Conservation (phyloP, 2,888 invertebrate genomes). For the Hydroisotoma schaefferi region DNA sequence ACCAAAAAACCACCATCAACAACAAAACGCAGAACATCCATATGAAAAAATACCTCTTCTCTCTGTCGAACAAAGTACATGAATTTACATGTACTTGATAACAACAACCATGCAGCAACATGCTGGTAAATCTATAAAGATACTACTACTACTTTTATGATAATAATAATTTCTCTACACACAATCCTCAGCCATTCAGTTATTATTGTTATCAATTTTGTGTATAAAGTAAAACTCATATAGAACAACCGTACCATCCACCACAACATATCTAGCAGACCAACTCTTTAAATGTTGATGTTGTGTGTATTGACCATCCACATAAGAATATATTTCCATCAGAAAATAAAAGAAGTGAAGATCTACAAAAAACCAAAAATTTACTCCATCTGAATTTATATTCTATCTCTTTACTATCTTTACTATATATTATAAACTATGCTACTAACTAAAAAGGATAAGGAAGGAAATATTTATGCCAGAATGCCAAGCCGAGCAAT, state of each 20-base stretch:
- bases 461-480: constrained; percentile 7
- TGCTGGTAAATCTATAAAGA: constrained; percentile 16
- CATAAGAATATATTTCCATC: constrained; percentile 8
- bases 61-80: constrained; percentile 6
- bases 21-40: background rate
- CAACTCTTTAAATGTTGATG: background rate
- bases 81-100: too few relatives aligned
- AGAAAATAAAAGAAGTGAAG: constrained; percentile 15
- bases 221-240: constrained; percentile 4
- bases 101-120: constrained; percentile 5
- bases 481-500: constrained; percentile 12
- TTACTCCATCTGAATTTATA: constrained; percentile 15
- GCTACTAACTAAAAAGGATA: background rate
- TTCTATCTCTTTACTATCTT: background rate
- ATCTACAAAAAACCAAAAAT: constrained; percentile 5
- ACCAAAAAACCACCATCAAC: background rate
- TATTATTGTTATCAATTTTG: constrained; percentile 14
- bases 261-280: background rate
- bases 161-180: constrained; percentile 17
- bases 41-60: background rate
- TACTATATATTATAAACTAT: too few relatives aligned
- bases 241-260: too few relatives aligned
- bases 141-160: constrained; percentile 6
- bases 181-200: constrained; percentile 17
- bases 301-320: background rate